A percentile compares a stretch with the other conserved stretches of the same genome.
These are phyloP conservation scores for Phaenicophaeus curvirostris DNA, from an alignment of 2,797 vertebrate genomes.

Conservation along the genomic window DNA sequence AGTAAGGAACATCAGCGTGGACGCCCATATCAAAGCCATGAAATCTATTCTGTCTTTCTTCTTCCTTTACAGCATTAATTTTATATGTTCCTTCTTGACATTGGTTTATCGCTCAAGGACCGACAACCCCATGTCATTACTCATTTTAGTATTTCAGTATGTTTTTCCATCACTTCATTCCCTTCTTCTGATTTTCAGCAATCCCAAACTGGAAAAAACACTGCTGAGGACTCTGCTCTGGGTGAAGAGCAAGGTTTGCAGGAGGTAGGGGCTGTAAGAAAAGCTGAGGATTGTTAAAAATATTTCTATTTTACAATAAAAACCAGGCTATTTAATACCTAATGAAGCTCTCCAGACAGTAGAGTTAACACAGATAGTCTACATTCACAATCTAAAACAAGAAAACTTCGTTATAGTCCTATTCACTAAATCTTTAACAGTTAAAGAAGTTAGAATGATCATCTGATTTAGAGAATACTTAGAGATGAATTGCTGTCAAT, in stretches of 20 bases:
- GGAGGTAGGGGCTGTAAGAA: not conserved
- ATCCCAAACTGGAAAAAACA: not conserved
- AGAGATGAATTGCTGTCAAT: too few species aligned
- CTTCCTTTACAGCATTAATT: not conserved
- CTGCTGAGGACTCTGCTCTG: not conserved
- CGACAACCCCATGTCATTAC: too few species aligned
- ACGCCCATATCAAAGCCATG: conserved; percentile 55
- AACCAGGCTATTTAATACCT: too few species aligned
- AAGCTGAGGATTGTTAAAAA: too few species aligned
- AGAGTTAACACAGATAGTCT: not conserved
- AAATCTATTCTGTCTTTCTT: conserved; percentile 41
- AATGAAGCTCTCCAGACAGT: too few species aligned
- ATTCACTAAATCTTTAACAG: too few species aligned
- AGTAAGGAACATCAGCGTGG: not conserved
- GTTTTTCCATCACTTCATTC: too few species aligned
- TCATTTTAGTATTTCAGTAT: too few species aligned
- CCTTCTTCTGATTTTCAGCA: conserved; percentile 26
- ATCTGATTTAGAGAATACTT: not conserved
- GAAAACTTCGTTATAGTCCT: too few species aligned
- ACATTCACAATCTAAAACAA: not conserved
- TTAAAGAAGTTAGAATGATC: too few species aligned
- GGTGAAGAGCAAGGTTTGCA: not conserved
- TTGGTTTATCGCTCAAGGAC: not conserved
- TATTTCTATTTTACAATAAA: too few species aligned
- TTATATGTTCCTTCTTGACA: not conserved